These are phyloP conservation scores for Pseudococcus viburni DNA, from an alignment of 2,888 invertebrate genomes.

Conservation along the genomic window DNA sequence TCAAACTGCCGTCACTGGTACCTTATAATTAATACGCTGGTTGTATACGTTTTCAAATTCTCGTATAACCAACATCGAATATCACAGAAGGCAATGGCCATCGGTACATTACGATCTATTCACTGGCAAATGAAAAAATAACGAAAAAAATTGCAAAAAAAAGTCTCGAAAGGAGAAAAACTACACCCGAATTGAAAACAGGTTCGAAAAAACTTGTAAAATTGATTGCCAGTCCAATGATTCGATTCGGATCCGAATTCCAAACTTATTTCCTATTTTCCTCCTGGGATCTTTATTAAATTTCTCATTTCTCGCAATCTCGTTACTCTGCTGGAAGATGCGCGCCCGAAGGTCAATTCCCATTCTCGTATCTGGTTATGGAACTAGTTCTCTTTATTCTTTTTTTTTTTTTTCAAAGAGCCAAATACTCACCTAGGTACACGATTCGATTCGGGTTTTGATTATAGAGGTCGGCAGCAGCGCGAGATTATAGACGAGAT, in stretches of 20 bases:
- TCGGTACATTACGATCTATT: neutral
- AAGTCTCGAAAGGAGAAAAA: too few relatives aligned
- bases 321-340: neutral
- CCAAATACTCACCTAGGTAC: neutral
- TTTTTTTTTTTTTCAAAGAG: too few relatives aligned
- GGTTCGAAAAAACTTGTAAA: too few relatives aligned
- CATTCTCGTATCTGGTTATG: neutral
- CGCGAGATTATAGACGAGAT: neutral
- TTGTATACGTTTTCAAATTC: conserved; percentile 30
- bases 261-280: too few relatives aligned
- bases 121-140: too few relatives aligned
- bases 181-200: too few relatives aligned
- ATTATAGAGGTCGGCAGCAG: neutral
- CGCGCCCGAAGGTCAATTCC: conserved; percentile 48
- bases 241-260: too few relatives aligned
- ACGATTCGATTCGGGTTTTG: conserved; percentile 39
- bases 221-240: too few relatives aligned
- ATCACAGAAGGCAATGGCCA: conserved; percentile 10
- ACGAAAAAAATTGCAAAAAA: neutral
- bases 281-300: neutral
- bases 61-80: neutral
- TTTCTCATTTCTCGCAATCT: conserved; percentile 22
- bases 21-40: conserved; percentile 61
- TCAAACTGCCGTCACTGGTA: conserved; percentile 56
- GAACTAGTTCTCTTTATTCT: conserved; percentile 34